A percentile compares a stretch with the other conserved stretches of the same genome.
Conservation (phyloP, 2,113 vertebrate species). For the Symphodus melops region DNA sequence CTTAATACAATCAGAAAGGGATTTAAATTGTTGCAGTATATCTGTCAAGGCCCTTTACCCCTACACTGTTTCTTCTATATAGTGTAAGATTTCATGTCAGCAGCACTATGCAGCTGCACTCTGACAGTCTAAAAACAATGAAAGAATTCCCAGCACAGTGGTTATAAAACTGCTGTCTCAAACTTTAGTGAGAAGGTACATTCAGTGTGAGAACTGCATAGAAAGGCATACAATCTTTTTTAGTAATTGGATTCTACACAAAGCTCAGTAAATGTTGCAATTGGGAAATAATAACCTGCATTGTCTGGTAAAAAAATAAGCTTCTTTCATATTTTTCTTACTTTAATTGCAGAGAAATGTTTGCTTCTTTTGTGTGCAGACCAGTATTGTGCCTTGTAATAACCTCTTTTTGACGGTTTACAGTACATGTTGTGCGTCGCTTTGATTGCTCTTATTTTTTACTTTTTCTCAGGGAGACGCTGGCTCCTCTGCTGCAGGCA, state of each 20-base stretch:
- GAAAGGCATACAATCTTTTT: slow-evolving; percentile 15
- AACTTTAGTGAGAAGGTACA: slow-evolving; percentile 23
- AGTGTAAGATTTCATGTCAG: slow-evolving; percentile 54
- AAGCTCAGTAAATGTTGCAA: slow-evolving; percentile 5
- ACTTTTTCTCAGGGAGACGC: slow-evolving; percentile 88
- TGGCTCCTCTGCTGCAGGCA: slow-evolving; percentile 97
- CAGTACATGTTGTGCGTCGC: neutral
- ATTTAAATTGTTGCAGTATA: slow-evolving; percentile 31
- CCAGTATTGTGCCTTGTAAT: neutral
- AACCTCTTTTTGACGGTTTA: neutral
- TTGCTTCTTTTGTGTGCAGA: slow-evolving; percentile 3
- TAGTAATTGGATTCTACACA: slow-evolving; percentile 41
- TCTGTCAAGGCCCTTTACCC: slow-evolving; percentile 33
- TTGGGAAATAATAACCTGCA: slow-evolving; percentile 16
- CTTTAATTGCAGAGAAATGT: neutral
- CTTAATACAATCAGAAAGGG: slow-evolving; percentile 29
- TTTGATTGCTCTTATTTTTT: neutral
- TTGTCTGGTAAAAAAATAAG: slow-evolving; percentile 22
- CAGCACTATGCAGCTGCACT: slow-evolving; percentile 34
- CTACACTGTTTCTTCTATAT: slow-evolving; percentile 24
- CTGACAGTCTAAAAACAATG: slow-evolving; percentile 50
- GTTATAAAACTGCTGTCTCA: slow-evolving; percentile 28
- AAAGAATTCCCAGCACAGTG: slow-evolving; percentile 41
- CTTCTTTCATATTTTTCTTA: neutral
- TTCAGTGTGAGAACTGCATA: slow-evolving; percentile 15